Evolutionary conservation across 2,797 vertebrate genomes (phyloP).

Genomic region (Avahi laniger): DNA sequence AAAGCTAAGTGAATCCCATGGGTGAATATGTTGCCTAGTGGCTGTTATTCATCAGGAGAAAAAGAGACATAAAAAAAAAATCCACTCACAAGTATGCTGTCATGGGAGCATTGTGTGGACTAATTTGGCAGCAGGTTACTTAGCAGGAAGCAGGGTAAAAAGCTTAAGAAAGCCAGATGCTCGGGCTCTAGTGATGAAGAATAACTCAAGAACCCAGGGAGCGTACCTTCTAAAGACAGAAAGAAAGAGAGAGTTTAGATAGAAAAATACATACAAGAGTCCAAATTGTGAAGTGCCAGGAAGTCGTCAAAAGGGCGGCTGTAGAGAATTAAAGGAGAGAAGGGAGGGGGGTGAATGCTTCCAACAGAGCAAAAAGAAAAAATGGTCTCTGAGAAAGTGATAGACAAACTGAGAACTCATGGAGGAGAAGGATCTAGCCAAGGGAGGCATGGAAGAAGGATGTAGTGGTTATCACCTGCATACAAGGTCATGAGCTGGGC

Average conservation of each 20-base stretch:
- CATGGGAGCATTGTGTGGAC: background rate
- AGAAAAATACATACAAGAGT: background rate
- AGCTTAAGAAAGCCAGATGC: background rate
- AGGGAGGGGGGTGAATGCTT: background rate
- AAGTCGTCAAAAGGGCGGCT: background rate
- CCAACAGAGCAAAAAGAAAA: background rate
- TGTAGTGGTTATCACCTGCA: accelerated
- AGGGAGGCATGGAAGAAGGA: accelerated
- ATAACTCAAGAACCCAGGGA: background rate
- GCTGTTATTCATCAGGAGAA: background rate
- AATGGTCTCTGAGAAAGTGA: background rate
- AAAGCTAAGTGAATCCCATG: background rate
- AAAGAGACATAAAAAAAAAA: background rate
- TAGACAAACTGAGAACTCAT: background rate
- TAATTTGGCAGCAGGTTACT: background rate
- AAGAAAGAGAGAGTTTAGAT: background rate
- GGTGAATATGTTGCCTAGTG: background rate
- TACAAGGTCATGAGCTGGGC: too few relatives aligned
- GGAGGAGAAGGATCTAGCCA: background rate
- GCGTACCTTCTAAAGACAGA: background rate
- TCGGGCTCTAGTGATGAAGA: background rate
- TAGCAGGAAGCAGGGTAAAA: background rate
- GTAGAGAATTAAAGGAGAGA: background rate
- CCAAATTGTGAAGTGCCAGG: background rate
- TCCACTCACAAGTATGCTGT: too few relatives aligned